A percentile compares a stretch with the other conserved stretches of the same genome.
phyloP scores from a whole-genome alignment of 2,888 invertebrate species.

The Caenorhabditis zanzibari region DNA sequence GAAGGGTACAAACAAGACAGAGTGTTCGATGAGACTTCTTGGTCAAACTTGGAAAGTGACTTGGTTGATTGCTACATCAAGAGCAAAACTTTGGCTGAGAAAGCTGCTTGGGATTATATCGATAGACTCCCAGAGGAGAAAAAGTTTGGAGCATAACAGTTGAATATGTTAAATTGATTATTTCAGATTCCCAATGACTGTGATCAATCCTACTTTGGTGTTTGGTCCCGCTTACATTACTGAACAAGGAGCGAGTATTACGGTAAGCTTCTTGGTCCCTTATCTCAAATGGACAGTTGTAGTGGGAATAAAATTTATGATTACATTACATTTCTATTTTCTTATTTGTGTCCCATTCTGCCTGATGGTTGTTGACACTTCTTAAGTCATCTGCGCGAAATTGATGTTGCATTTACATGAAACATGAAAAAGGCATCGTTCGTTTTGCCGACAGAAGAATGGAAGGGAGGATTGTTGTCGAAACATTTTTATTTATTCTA shows the following conservation, averaged over 20 bases:
- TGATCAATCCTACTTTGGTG: slow-evolving; percentile 85
- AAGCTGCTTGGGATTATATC: slow-evolving; percentile 86
- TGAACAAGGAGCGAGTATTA: slow-evolving; percentile 81
- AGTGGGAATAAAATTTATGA: slow-evolving; percentile 18
- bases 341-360: slow-evolving; percentile 16
- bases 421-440: slow-evolving; percentile 40
- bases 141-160: slow-evolving; percentile 23
- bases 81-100: slow-evolving; percentile 86
- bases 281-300: background rate
- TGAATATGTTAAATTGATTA: background rate
- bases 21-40: slow-evolving; percentile 78
- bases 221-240: slow-evolving; percentile 85
- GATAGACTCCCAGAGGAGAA: slow-evolving; percentile 54
- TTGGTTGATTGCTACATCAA: slow-evolving; percentile 75
- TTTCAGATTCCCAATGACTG: slow-evolving; percentile 84
- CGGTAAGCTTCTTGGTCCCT: slow-evolving; percentile 68
- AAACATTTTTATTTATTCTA: slow-evolving; percentile 62
- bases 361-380: slow-evolving; percentile 21
- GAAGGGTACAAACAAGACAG: slow-evolving; percentile 79
- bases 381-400: slow-evolving; percentile 61
- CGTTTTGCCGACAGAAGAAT: slow-evolving; percentile 11
- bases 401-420: slow-evolving; percentile 63
- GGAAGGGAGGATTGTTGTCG: slow-evolving; percentile 26
- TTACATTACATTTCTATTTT: slow-evolving; percentile 39
- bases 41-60: slow-evolving; percentile 76